Base-by-base conservation (phyloP, 2,113 vertebrate species). In the Lophius piscatorius region DNA sequence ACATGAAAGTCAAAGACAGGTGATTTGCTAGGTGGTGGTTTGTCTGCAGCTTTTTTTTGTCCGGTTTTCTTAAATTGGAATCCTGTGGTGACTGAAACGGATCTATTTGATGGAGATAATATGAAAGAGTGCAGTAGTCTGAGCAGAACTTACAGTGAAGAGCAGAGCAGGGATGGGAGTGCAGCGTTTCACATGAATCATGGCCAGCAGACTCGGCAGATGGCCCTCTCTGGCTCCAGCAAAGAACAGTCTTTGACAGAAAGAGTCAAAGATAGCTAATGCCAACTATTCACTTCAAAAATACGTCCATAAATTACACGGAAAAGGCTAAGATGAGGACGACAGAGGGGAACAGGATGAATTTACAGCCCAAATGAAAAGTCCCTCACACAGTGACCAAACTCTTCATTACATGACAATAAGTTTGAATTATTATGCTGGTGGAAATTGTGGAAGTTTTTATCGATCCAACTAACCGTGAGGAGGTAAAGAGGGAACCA, bases 181-280 rank as follows among this genome's bases (percentile, higher is more conserved):
- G 85, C 93, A 94, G 58, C 93, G 94, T 13, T 87, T 93, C 4
- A 97, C 84, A 1, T 97, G 94, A 52, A 97, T 96, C 95, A 97
- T 97, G 47, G 95, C 95, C 81, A 97, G 61, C 54, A 97, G 82
- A 0, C 94, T 94, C 31, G 95, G 95, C 24, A 97, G 93, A 81
- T 97, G 95, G 17, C 94, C 94, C 50, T 97, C 95, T 81, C 95
- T 91, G 70, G 95, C 95, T 73, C 95, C 95, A 2, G 95, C 94
- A 34, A 95, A 96, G 88, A 96, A 97, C 61, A 97, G 78, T 74
- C 95, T 97, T 82, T n/a, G 8, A 21, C 14, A 24, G 38, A 42
- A 16, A 31, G 57, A 10, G 14, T 20, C 13, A 48, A 17, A 0
- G 3, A 10, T 3, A 9, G 18, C 14, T 6, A 5, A 18, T 11